Evolutionary conservation across 2,113 vertebrate species (phyloP), one percentile per base, ranked within the genome.

Genomic region (Istiophorus platypterus): DNA sequence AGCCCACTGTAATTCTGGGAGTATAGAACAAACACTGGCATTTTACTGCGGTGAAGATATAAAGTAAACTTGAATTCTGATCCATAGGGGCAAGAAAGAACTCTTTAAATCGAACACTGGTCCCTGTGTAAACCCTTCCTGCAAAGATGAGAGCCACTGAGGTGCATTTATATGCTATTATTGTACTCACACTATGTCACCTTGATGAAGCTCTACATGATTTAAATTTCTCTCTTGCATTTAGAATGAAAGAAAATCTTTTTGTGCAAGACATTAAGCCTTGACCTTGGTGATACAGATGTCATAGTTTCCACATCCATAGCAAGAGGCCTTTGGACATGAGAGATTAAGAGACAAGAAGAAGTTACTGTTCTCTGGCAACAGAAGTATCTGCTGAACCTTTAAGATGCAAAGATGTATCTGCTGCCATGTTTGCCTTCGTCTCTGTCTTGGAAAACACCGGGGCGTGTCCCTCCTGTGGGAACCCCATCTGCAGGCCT

Each of bases 401-500:
- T 75, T 79, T 57, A 74, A 85, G 74, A 86, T 82, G 84, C 77
- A 88, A 88, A 82, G 83, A 76, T 61, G 61, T 71, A 81, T 89
- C 69, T 88, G 88, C 76, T 52, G 58, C 84, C 82, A 78, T 80
- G 62, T 84, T 91, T 85, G 84, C 67, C 65, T 75, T 81, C 49
- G 29, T 77, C 67, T 86, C 57, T 76, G 80, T 86, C 72, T 85
- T 3, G 54, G 18, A 72, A 87, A 88, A 85, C 73, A 81, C 83
- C 83, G 88, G 92, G 93, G 92, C 85, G 88, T 93, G 89, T 83
- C 90, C 63, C 84, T 92, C 92, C 92, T 85, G 20, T 78, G 92
- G 92, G 93, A 92, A 83, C 82, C 75, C 13, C 89, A 91, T 94
- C 89, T 92, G 91, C 80, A 42, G 88, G 82, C 87, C 84, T 83